phyloP scores from a whole-genome alignment of 2,888 invertebrate genomes.

The Ophraella communa region DNA sequence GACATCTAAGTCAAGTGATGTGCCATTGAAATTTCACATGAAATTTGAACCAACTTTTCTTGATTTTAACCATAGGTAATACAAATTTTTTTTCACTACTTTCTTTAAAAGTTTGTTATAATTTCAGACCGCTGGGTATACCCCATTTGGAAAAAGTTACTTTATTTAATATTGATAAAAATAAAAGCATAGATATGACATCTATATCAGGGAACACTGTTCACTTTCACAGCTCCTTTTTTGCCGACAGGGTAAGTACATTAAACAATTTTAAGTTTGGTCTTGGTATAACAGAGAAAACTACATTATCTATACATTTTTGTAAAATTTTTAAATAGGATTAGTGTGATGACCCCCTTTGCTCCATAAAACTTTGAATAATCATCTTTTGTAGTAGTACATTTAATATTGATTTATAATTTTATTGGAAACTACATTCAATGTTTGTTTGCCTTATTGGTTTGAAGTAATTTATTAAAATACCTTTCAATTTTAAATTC shows the following conservation, averaged over 20 bases:
- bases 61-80: constrained; percentile 73
- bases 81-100: background rate
- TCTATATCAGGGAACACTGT: constrained; percentile 94
- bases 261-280: too few species aligned
- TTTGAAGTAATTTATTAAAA: too few species aligned
- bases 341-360: too few species aligned
- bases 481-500: too few species aligned
- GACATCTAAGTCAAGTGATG: constrained; percentile 43
- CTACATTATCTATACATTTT: too few species aligned
- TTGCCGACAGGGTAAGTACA: constrained; percentile 85
- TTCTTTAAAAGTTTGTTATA: background rate
- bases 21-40: constrained; percentile 59
- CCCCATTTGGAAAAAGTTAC: constrained; percentile 87
- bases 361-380: too few species aligned
- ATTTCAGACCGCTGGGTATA: constrained; percentile 80
- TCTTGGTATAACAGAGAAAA: too few species aligned
- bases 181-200: constrained; percentile 87
- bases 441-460: too few species aligned
- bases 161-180: constrained; percentile 84
- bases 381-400: too few species aligned
- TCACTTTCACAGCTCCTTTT: constrained; percentile 97
- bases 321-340: too few species aligned
- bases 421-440: too few species aligned
- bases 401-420: too few species aligned
- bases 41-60: constrained; percentile 72